These are phyloP conservation scores for Tauraco hartlaubi DNA, from an alignment of 2,797 vertebrate species.

Conservation along the genomic window DNA sequence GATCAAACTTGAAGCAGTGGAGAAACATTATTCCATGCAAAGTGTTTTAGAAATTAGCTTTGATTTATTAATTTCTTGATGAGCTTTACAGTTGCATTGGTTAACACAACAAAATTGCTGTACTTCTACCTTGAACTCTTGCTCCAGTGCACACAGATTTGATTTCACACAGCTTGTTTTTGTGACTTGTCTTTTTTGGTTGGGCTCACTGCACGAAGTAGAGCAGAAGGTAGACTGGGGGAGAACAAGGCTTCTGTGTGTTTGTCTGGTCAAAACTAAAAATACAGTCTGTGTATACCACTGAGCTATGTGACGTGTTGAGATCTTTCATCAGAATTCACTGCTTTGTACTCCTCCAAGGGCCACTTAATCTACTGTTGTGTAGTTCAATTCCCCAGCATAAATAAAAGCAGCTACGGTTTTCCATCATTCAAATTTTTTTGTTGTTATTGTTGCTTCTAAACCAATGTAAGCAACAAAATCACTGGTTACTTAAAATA, in stretches of 20 bases:
- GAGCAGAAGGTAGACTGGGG: slow-evolving; percentile 36
- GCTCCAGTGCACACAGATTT: neutral
- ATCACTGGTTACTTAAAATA: neutral
- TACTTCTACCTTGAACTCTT: neutral
- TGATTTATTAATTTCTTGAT: neutral
- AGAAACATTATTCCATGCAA: neutral
- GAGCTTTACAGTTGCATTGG: neutral
- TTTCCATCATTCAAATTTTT: neutral
- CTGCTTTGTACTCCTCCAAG: neutral
- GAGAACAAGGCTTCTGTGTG: neutral
- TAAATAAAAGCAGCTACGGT: neutral
- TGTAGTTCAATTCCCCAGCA: neutral
- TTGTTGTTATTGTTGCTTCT: neutral
- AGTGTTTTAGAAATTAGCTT: neutral
- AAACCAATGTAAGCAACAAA: neutral
- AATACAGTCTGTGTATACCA: neutral
- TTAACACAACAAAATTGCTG: neutral
- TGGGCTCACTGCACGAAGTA: slow-evolving; percentile 49
- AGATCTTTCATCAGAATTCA: neutral
- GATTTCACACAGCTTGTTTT: slow-evolving; percentile 14
- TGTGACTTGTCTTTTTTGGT: slow-evolving; percentile 47
- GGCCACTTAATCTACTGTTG: neutral
- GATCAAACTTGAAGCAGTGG: neutral
- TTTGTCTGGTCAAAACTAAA: neutral
- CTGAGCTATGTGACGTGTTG: neutral